phyloP scores from a whole-genome alignment of 1,140 invertebrate genomes.

The Bombyx mori region DNA sequence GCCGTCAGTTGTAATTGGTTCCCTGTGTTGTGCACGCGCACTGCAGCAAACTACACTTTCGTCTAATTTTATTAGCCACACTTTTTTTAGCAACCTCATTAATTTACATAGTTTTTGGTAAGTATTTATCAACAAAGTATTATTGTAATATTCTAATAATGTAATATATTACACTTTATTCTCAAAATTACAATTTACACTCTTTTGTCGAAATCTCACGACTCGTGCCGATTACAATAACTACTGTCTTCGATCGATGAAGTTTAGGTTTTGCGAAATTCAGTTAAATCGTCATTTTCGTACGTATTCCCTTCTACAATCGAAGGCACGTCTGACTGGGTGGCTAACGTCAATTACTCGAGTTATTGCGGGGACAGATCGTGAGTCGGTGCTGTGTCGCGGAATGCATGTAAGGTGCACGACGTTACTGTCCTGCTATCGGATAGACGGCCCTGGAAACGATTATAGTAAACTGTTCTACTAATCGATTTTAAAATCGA shows the following conservation, averaged over 20 bases:
- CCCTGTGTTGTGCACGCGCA: too few relatives aligned
- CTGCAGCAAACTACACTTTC: too few relatives aligned
- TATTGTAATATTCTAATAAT: too few relatives aligned
- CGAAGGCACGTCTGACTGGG: slow-evolving; percentile 30
- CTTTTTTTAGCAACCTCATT: too few relatives aligned
- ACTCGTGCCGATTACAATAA: neutral
- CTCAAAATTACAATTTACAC: neutral
- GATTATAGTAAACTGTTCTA: neutral
- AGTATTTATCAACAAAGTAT: too few relatives aligned
- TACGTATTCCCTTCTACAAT: neutral
- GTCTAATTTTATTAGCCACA: too few relatives aligned
- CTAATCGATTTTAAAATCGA: neutral
- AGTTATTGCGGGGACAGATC: slow-evolving; percentile 54
- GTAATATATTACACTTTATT: neutral
- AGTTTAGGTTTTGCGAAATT: neutral
- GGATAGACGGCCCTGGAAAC: slow-evolving; percentile 1
- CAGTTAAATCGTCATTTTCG: neutral
- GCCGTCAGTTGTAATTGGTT: too few relatives aligned
- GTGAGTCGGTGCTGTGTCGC: slow-evolving; percentile 30
- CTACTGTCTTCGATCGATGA: neutral
- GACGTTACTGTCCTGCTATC: neutral
- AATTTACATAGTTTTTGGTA: too few relatives aligned
- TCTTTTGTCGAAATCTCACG: neutral
- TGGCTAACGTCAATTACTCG: slow-evolving; percentile 59
- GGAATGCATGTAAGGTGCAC: slow-evolving; percentile 23